phyloP scores from a whole-genome alignment of 2,888 invertebrate genomes.

The Eupithecia inturbata region DNA sequence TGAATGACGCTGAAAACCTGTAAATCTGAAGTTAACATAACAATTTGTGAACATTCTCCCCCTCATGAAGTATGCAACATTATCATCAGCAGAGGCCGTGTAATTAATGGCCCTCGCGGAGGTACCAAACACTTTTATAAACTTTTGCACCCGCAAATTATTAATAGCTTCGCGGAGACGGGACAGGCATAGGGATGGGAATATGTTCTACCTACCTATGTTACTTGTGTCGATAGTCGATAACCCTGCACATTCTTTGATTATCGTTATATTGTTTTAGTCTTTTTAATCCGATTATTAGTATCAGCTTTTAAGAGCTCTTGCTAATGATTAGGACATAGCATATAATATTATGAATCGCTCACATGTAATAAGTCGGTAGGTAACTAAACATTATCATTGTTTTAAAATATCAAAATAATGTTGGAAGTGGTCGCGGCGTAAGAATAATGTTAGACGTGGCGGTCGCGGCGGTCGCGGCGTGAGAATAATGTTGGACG shows the following conservation, averaged over 20 bases:
- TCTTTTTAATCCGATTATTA: background rate
- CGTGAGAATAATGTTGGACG: no score
- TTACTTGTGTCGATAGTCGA: background rate
- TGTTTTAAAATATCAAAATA: no score
- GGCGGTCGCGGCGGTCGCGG: no score
- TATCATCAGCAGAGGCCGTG: conserved; percentile 71
- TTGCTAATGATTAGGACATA: no score
- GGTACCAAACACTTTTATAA: conserved; percentile 75
- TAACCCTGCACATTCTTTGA: background rate
- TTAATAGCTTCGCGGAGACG: conserved; percentile 77
- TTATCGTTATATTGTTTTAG: background rate
- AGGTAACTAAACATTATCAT: no score
- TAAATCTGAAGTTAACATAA: conserved; percentile 44
- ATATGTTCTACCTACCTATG: background rate
- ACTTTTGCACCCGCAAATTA: conserved; percentile 78
- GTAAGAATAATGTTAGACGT: no score
- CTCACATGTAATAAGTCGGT: no score
- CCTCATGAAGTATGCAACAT: conserved; percentile 72
- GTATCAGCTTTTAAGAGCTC: no score
- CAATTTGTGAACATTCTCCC: conserved; percentile 50
- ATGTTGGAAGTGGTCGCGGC: no score
- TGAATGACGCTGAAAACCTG: conserved; percentile 34
- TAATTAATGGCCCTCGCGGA: conserved; percentile 67
- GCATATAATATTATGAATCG: no score
- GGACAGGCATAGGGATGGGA: conserved; percentile 49